These are phyloP conservation scores for Solenodon paradoxus DNA, from an alignment of 2,113 vertebrate species.

Conservation along the genomic window DNA sequence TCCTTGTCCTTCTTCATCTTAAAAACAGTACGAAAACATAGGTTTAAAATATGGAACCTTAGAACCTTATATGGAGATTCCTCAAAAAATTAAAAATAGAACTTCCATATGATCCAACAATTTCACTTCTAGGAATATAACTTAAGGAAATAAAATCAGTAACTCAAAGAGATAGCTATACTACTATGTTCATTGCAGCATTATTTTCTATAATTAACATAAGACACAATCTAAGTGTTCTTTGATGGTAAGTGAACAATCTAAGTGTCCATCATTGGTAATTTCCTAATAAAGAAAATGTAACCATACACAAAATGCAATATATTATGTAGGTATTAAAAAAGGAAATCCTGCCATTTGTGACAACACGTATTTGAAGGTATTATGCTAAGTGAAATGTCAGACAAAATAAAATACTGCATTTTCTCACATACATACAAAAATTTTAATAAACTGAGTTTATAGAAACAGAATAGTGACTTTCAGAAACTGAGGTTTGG, in stretches of 20 bases:
- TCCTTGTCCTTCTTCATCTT: neutral
- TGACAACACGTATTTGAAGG: neutral
- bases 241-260: neutral
- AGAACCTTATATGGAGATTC: too few species aligned
- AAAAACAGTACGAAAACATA: neutral
- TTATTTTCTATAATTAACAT: neutral
- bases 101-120: too few species aligned
- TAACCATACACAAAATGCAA: neutral
- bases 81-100: too few species aligned
- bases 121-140: neutral
- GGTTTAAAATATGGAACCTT: too few species aligned
- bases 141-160: neutral
- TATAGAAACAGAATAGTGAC: neutral
- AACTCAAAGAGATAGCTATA: too few species aligned
- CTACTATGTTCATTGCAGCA: neutral
- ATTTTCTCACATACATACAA: neutral
- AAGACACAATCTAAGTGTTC: neutral
- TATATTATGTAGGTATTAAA: neutral
- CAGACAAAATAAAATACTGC: neutral
- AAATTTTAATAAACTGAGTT: neutral
- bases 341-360: neutral
- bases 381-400: neutral
- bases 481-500: neutral
- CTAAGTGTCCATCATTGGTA: neutral
- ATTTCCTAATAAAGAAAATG: neutral